Evolutionary conservation across 2,888 invertebrate species (phyloP).

Genomic region (Petrolisthes manimaculis): DNA sequence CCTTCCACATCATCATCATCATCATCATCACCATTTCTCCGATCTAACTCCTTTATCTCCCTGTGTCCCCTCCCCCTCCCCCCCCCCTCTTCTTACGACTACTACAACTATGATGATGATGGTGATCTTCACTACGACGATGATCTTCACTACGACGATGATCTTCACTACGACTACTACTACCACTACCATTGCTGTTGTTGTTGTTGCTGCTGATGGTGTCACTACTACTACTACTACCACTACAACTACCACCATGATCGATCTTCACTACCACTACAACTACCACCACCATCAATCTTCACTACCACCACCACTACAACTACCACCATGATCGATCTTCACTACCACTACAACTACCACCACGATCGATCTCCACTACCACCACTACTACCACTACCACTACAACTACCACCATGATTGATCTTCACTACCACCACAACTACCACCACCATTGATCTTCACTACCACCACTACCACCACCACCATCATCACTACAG

Average conservation of each 20-base stretch:
- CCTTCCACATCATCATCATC: conserved; percentile 30
- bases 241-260: conserved; percentile 58
- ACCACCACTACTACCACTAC: conserved; percentile 56
- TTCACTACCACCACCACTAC: conserved; percentile 65
- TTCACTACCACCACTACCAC: background rate
- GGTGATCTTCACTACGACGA: conserved; percentile 30
- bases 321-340: background rate
- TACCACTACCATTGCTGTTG: background rate
- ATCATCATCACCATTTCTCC: conserved; percentile 24
- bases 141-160: conserved; percentile 62
- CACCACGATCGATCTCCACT: background rate
- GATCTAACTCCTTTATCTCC: no score
- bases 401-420: conserved; percentile 59
- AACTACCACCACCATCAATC: background rate
- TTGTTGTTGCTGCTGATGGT: no score
- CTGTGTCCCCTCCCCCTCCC: no score
- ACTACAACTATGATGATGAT: background rate
- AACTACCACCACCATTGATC: background rate
- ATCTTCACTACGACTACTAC: background rate
- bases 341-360: background rate
- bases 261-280: background rate
- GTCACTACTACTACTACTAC: conserved; percentile 57
- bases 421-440: background rate
- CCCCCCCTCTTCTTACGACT: background rate
- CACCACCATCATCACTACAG: conserved; percentile 73